A percentile compares a stretch with the other conserved stretches of the same genome.
These are phyloP conservation scores for Calyptomena viridis DNA, from an alignment of 2,113 vertebrate genomes.

Conservation along the genomic window DNA sequence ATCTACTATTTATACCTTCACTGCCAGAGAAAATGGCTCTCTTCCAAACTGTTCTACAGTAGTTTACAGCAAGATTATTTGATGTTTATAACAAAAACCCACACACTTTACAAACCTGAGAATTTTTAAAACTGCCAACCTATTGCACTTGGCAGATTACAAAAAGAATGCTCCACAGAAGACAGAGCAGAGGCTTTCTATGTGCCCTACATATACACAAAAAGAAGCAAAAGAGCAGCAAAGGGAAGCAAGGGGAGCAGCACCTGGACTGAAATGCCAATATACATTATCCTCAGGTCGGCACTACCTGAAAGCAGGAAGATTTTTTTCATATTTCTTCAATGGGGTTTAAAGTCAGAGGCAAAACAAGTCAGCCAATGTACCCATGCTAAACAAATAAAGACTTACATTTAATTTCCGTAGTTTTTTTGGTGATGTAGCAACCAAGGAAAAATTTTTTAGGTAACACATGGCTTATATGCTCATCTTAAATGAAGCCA, in stretches of 20 bases:
- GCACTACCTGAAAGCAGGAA: neutral
- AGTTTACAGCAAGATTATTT: neutral
- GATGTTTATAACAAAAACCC: neutral
- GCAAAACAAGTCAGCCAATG: neutral
- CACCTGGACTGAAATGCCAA: neutral
- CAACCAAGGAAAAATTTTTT: neutral
- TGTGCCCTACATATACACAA: neutral
- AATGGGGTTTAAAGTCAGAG: neutral
- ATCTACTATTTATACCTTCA: neutral
- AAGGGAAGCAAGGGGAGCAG: neutral
- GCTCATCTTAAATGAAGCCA: neutral
- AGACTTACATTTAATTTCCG: neutral
- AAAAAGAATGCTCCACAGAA: neutral
- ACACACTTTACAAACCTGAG: neutral
- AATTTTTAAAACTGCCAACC: neutral
- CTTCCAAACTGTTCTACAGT: neutral
- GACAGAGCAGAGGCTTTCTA: neutral
- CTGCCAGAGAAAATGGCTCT: neutral
- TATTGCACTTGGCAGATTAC: neutral
- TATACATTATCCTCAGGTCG: neutral
- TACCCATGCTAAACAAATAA: neutral
- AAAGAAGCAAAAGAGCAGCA: neutral
- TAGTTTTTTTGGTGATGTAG: neutral
- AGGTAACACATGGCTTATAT: neutral
- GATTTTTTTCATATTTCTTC: neutral